phyloP scores from a whole-genome alignment of 2,113 vertebrate genomes.

The Mus pahari region DNA sequence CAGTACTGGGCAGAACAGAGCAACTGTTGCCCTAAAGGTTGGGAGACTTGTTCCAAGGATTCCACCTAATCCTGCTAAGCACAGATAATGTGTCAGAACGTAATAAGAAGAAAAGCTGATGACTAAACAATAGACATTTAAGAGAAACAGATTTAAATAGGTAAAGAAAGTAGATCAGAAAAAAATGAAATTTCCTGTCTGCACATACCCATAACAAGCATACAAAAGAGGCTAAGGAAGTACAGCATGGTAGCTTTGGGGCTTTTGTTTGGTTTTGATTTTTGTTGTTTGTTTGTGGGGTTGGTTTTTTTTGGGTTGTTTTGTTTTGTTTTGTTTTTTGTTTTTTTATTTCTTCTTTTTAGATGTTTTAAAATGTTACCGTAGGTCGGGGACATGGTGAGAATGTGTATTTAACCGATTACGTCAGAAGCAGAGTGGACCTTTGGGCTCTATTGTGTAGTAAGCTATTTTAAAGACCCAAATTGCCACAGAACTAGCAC shows the following conservation, averaged over 20 bases:
- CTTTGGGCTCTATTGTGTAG: constrained; percentile 29
- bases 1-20: not conserved
- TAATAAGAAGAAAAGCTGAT: not conserved
- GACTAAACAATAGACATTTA: not conserved
- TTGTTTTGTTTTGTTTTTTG: not conserved
- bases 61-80: not conserved
- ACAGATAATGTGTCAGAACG: not conserved
- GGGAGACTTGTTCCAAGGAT: not conserved
- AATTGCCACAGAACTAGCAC: constrained; percentile 54
- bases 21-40: not conserved
- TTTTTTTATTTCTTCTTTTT: not conserved
- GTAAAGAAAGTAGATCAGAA: not conserved
- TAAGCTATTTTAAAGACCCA: constrained; percentile 69
- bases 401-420: constrained; percentile 31
- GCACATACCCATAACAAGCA: not conserved
- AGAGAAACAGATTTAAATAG: not conserved
- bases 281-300: too few species aligned
- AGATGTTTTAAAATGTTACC: not conserved
- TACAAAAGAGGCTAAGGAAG: not conserved
- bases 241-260: not conserved
- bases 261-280: not conserved
- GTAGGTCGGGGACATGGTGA: not conserved
- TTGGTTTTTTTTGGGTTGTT: too few species aligned
- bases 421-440: constrained; percentile 13
- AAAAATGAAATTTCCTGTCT: not conserved